A percentile compares a stretch with the other conserved stretches of the same genome.
Evolutionary conservation across 1,140 invertebrate genomes (phyloP).

Genomic region (Camponotus vicinus): DNA sequence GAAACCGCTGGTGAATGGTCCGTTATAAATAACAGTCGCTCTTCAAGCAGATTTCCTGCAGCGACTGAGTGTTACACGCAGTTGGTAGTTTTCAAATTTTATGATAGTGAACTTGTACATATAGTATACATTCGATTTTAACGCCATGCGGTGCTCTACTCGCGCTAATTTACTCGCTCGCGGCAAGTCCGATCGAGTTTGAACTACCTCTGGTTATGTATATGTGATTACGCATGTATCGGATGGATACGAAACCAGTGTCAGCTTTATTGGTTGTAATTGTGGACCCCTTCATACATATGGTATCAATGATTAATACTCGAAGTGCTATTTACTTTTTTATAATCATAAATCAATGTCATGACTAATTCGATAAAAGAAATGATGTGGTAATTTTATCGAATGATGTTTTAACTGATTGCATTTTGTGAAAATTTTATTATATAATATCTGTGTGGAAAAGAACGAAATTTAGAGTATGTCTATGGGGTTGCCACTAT

Average conservation of each 20-base stretch:
- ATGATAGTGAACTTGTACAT: conserved; percentile 65
- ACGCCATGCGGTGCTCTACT: conserved; percentile 28
- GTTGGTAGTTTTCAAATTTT: conserved; percentile 74
- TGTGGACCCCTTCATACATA: background rate
- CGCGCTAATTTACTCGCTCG: conserved; percentile 47
- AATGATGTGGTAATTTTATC: conserved; percentile 27
- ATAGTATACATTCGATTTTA: conserved; percentile 60
- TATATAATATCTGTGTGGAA: conserved; percentile 11
- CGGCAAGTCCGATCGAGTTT: conserved; percentile 1
- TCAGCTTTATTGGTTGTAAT: conserved; percentile 24
- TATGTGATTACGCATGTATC: conserved; percentile 56
- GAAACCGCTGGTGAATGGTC: background rate
- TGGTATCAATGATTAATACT: conserved; percentile 37
- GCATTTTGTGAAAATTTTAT: conserved; percentile 10
- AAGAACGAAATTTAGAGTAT: conserved; percentile 32
- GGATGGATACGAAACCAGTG: conserved; percentile 70
- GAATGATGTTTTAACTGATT: conserved; percentile 7
- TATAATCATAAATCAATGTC: conserved; percentile 20
- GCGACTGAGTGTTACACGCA: conserved; percentile 69
- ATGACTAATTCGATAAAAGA: background rate
- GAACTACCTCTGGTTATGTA: conserved; percentile 41
- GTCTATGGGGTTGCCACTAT: conserved; percentile 24
- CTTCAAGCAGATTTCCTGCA: conserved; percentile 28
- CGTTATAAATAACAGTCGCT: conserved; percentile 35
- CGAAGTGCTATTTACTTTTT: conserved; percentile 7